These are phyloP conservation scores for Pterocles orientalis DNA, from an alignment of 2,113 vertebrate species.

Conservation along the genomic window DNA sequence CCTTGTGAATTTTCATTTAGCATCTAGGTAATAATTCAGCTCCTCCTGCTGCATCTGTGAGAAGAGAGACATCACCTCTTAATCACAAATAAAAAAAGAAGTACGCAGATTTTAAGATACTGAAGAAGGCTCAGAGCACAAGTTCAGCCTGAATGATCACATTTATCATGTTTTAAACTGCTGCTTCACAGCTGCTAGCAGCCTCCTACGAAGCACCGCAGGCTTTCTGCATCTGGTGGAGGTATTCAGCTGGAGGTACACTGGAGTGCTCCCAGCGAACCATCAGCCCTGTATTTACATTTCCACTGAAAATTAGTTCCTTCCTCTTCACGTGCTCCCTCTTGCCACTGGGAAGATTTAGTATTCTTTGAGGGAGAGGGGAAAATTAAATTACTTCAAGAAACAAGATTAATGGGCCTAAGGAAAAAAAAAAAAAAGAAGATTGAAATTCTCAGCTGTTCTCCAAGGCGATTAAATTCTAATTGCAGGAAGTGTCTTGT, in stretches of 20 bases:
- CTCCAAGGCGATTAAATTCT: slow-evolving; percentile 50
- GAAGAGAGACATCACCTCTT: neutral
- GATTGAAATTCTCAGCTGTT: slow-evolving; percentile 33
- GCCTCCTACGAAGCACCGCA: neutral
- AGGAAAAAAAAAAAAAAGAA: neutral
- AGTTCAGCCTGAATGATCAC: neutral
- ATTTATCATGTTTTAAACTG: neutral
- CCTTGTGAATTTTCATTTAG: neutral
- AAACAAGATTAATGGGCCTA: slow-evolving; percentile 33
- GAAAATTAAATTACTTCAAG: slow-evolving; percentile 49
- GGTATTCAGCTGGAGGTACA: neutral
- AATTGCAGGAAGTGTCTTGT: slow-evolving; percentile 30
- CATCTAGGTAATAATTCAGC: neutral
- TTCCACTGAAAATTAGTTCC: slow-evolving; percentile 16
- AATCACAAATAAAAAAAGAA: neutral
- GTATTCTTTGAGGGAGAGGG: neutral
- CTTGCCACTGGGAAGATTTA: neutral
- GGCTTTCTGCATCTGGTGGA: neutral
- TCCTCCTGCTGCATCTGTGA: neutral
- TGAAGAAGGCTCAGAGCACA: neutral
- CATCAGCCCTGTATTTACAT: neutral
- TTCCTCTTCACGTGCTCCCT: neutral
- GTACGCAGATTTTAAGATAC: neutral
- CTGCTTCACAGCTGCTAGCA: neutral
- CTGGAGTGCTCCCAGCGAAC: neutral